Base-by-base conservation (phyloP, 1,140 invertebrate species). In the Gonioctena quinquepunctata region DNA sequence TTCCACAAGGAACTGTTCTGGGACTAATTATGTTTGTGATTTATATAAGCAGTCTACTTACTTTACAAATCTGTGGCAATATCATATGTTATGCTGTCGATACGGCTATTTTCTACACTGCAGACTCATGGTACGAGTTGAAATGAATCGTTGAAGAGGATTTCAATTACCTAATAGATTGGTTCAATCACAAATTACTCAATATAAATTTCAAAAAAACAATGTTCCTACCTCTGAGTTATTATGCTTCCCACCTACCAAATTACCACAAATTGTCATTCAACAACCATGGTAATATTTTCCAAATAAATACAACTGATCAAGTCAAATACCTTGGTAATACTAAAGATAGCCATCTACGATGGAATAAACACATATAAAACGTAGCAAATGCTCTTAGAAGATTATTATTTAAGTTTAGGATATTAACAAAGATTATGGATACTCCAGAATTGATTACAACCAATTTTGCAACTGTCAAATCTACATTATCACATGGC, bases 301-400 rank as follows among this genome's bases (percentile, higher is more conserved):
- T 50, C 3, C 13, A 50, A 50, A 50, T 50, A 3, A 50, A n/a
- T n/a, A n/a, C 13, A 50, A 50, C 49, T n/a, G 49, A 5, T n/a
- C 49, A 50, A 50, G n/a, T 50, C 49, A 50, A 50, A 50, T 50
- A 50, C n/a, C 49, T 50, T 50, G 49, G 49, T 50, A n/a, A 6
- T n/a, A 50, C 18, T 19, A n/a, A 6, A 3, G 49, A 50, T 50
- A 50, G 49, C 3, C 49, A 50, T 50, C n/a, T 50, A n/a, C 3
- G 49, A 28, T 28, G 27, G n/a, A n/a, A n/a, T n/a, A n/a, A n/a
- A n/a, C n/a, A n/a, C n/a, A n/a, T n/a, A n/a, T n/a, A n/a, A n/a
- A 28, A 28, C 27, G 27, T 28, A 28, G 8, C 27, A 28, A 28
- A 28, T 28, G 3, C 27, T 8, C 27, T 28, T 8, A 28, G 8